Evolutionary conservation across 1,140 invertebrate genomes (phyloP), one percentile per base, ranked within the genome.

Genomic region (Lepidurus apus): DNA sequence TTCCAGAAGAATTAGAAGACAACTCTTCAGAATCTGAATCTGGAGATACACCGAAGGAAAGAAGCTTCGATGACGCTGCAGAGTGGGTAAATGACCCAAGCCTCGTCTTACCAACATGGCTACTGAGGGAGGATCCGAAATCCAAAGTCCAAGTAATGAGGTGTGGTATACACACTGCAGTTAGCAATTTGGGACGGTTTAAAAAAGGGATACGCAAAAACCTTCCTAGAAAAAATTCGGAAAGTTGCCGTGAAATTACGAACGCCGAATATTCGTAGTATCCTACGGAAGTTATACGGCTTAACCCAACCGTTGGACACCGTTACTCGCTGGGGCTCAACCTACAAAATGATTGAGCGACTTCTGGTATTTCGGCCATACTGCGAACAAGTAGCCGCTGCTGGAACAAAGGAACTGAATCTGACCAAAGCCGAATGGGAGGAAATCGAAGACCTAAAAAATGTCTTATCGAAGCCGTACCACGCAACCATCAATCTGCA

Each of bases 1-100:
- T 47, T 47, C 45, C 45, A 47, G 45, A 47, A 47, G 45, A 47
- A 47, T 47, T 47, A 47, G 45, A 47, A 47, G 45, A 47, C 45
- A 47, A 47, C 45, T 47, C 45, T 47, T 47, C 45, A 47, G 45
- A 47, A 47, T 47, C 45, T 47, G 45, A 47, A 47, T 47, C 45
- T 47, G 45, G 17, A 9, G 45, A 47, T 47, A 47, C 45, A 47
- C 17, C 45, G 45, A 47, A 47, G 45, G 45, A 47, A 47, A 47
- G 45, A 1, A 47, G 45, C 45, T 47, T 47, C 45, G 45, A 47
- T 47, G 45, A 47, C 45, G 45, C 45, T 47, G 45, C 45, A 47
- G 45, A 47, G 45, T 47, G 45, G 45, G 45, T 47, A 47, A 47
- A 47, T 47, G 45, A 47, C 45, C 45, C 45, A 47, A 47, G 45